Conservation (phyloP, 2,888 invertebrate genomes). For the Phaedon cochleariae region DNA sequence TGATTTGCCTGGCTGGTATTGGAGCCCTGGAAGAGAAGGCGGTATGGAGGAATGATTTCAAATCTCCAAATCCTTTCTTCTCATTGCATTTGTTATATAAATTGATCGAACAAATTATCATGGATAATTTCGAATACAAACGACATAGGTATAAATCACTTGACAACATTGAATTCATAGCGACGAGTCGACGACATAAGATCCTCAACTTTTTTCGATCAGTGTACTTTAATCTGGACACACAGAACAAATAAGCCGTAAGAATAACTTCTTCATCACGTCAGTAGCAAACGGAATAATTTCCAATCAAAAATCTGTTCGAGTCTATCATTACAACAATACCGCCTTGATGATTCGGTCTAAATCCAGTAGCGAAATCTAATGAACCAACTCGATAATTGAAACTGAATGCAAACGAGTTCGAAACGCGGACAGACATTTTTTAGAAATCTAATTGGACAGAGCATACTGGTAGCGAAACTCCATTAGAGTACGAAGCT, state of each 20-base stretch:
- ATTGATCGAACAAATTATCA: no score
- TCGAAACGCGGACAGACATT: background rate
- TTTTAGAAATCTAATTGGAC: background rate
- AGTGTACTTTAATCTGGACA: background rate
- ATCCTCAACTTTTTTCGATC: no score
- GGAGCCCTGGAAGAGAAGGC: no score
- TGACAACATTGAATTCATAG: no score
- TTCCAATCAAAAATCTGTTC: background rate
- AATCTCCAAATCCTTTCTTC: no score
- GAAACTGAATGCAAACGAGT: constrained; percentile 10
- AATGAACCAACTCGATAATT: constrained; percentile 11
- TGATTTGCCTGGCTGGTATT: no score
- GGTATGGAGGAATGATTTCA: no score
- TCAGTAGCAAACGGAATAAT: background rate
- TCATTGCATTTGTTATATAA: no score
- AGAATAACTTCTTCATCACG: background rate
- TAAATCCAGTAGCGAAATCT: constrained; percentile 46
- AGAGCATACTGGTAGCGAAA: background rate
- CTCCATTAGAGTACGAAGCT: background rate
- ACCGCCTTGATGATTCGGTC: background rate
- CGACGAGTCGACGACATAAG: no score
- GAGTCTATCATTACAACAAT: constrained; percentile 1
- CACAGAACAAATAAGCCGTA: background rate
- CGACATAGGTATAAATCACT: no score
- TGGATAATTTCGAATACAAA: no score